Base-by-base conservation (phyloP, 2,888 invertebrate species). In the Drosophila setosimentum region DNA sequence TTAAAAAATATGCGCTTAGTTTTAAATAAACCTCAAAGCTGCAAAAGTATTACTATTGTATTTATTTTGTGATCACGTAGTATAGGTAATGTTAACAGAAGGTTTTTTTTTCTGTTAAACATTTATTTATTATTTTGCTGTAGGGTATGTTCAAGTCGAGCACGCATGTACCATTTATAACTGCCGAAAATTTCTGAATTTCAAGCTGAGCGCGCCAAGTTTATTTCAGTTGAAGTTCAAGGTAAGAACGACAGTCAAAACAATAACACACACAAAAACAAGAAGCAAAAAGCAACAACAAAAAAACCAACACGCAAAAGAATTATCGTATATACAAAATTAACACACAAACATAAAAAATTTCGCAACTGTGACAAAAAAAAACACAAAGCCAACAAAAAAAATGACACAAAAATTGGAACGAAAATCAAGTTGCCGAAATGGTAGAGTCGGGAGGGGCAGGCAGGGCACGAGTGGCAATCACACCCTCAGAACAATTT, bases 151-250 rank as follows among this genome's bases (percentile, higher is more conserved):
- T 6, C 7, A 18, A 65, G 58, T 65, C 64, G 16, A 11, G 7
- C 16, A 60, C 0, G 10, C 30, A 4, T 6, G 8, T 30, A 11
- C 16, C 18, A 30, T 16, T 65, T 60, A 51, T 59, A 13, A 45
- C 29, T 49, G 73, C 50, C 54, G 32, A 48, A 78, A 73, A 68
- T 49, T 24, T 66, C 29, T 32, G 64, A 66, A 60, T 73, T 69
- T 54, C 59, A 59, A 73, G 67, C 78, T 78, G 78, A 77, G 76
- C 79, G 68, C 77, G 67, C 68, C 80, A 75, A 89, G 85, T 87
- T 87, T 83, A 89, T 87, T 89, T 65, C 81, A 89, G 89, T 87
- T 87, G 88, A 87, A 87, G 87, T 87, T 87, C 87, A 87, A 89
- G 87, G 87, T 82, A 73, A 89, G 65, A 81, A 64, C 78, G 55